These are phyloP conservation scores for Clarias macrocephalus DNA, from an alignment of 2,113 vertebrate species.

Conservation along the genomic window DNA sequence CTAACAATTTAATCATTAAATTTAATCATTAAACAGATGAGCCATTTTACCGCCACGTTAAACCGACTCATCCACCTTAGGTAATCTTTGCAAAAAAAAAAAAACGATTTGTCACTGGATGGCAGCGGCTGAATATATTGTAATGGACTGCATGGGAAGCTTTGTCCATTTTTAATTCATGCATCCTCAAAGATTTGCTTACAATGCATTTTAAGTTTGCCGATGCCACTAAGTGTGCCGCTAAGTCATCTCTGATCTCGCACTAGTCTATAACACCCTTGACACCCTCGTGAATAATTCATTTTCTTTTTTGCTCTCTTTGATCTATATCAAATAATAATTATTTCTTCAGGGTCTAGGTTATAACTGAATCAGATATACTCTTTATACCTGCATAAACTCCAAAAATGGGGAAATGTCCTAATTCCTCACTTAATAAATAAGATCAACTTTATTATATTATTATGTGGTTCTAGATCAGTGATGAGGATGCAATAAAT, in stretches of 20 bases:
- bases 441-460: background rate
- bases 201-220: background rate
- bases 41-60: background rate
- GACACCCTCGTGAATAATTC: background rate
- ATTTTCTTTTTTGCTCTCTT: constrained; percentile 6
- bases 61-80: background rate
- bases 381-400: background rate
- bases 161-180: background rate
- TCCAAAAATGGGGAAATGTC: background rate
- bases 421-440: background rate
- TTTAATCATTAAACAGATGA: background rate
- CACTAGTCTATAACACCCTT: background rate
- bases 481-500: background rate
- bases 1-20: background rate
- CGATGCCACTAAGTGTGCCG: background rate
- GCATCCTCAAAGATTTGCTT: background rate
- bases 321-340: background rate
- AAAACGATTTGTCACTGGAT: background rate
- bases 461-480: background rate
- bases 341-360: background rate
- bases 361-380: background rate
- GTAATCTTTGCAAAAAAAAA: background rate
- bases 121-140: background rate
- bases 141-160: background rate
- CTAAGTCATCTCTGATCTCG: background rate